Evolutionary conservation across 2,797 vertebrate species (phyloP), one percentile per base, ranked within the genome.

Genomic region (Notamacropus eugenii): DNA sequence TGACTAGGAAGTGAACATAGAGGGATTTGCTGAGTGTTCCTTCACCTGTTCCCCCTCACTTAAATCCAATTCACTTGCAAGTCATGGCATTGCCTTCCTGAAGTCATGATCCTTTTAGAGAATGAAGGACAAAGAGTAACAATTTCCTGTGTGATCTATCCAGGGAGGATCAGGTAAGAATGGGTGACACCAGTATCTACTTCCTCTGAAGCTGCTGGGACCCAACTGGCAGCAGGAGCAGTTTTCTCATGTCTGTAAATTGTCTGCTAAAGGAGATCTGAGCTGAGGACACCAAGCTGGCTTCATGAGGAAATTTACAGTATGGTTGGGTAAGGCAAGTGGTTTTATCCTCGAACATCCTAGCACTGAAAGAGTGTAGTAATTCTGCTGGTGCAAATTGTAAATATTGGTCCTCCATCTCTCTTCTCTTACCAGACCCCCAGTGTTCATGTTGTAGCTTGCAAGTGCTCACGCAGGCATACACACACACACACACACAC

Each of bases 301-400:
- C 92, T 67, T 91, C 52, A 12, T 50, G 90, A 93, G 92, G 91
- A 96, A 96, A 97, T 96, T 97, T 95, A 97, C 90, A 91, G 96
- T 40, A 87, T 87, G 74, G 40, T 87, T 87, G 24, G 74, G 74
- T 87, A 87, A 87, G 40, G 74, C 74, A 87, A 0, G 56, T 92
- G 90, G 82, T 96, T 93, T 97, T 96, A 94, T 97, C 55, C 96
- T 96, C 52, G 12, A 59, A 0, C 0, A 19, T 67, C 10, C 90
- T 28, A 93, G 92, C 58, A 16, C 31, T 40, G 95, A 55, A 67
- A 74, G 74, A 19, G 91, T 96, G 56, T 92, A 52, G 92, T 87
- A 92, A 92, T 54, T 94, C 94, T 93, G 56, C 90, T 50, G 5
- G 56, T 90, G 52, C 54, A 96, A 62, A 93, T 92, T 90, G 50